Evolutionary conservation across 2,888 invertebrate species (phyloP).

Genomic region (Reticulitermes lucifugus): DNA sequence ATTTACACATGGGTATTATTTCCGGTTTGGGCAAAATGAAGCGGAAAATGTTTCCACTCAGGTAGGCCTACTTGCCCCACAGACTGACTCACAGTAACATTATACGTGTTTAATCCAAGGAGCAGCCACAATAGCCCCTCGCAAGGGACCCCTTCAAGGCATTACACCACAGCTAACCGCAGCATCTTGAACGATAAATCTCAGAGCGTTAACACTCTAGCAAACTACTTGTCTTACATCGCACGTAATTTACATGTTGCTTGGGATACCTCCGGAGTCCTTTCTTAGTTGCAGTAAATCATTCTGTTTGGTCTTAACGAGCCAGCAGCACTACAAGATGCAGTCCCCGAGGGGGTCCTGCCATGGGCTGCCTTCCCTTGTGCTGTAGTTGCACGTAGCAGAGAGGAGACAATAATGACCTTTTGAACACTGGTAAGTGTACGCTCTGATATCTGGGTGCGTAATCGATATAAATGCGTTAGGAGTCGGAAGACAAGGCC

Average conservation of each 20-base stretch:
- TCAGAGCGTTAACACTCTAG: background rate
- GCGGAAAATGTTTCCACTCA: too few species aligned
- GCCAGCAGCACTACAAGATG: background rate
- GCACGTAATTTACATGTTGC: constrained; percentile 3
- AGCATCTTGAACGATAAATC: background rate
- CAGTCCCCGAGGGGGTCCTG: background rate
- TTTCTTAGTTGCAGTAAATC: constrained; percentile 6
- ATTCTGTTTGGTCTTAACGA: background rate
- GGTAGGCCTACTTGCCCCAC: background rate
- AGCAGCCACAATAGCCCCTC: background rate
- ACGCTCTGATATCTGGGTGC: background rate
- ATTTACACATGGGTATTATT: too few species aligned
- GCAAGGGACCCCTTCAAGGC: background rate
- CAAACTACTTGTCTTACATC: constrained; percentile 6
- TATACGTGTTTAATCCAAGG: background rate
- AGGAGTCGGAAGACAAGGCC: too few species aligned
- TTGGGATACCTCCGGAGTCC: background rate
- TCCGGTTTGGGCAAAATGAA: too few species aligned
- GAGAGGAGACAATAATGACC: background rate
- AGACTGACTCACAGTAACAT: background rate
- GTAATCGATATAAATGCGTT: too few species aligned
- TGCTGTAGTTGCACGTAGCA: background rate
- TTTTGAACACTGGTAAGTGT: background rate
- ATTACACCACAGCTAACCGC: background rate
- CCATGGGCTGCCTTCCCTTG: background rate